Percentiles rank a stretch among this genome's conserved stretches.
phyloP scores from a whole-genome alignment of 2,797 vertebrate species.

The Enteromius anoplus region DNA sequence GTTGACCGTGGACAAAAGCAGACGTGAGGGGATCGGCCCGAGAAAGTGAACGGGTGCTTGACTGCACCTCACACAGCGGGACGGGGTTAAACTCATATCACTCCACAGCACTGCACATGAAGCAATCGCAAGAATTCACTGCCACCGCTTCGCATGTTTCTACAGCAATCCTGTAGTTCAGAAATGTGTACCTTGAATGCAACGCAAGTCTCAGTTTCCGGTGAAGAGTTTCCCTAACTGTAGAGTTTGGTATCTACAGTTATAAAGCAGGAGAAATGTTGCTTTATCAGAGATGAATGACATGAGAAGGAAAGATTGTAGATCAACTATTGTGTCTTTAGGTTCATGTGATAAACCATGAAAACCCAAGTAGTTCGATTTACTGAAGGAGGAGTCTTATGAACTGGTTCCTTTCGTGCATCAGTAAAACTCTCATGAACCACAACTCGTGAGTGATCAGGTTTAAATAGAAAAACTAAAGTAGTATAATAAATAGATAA shows the following conservation, averaged over 20 bases:
- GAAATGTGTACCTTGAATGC: too few relatives aligned
- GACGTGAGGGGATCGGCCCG: conserved; percentile 64
- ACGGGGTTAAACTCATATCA: not conserved
- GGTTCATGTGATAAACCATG: not conserved
- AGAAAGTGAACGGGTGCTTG: conserved; percentile 68
- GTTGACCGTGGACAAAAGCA: conserved; percentile 77
- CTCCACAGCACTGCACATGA: not conserved
- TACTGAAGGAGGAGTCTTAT: not conserved
- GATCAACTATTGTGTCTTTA: not conserved
- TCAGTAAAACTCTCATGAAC: not conserved
- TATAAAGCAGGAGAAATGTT: too few relatives aligned
- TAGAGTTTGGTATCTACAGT: not conserved
- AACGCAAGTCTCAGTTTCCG: too few relatives aligned
- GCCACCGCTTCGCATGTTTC: not conserved
- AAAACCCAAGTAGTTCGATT: not conserved
- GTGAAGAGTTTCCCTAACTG: too few relatives aligned
- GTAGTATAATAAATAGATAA: not conserved
- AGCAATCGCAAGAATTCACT: not conserved
- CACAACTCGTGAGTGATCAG: not conserved
- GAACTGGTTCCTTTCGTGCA: not conserved
- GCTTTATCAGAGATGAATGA: too few relatives aligned
- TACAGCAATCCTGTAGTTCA: not conserved
- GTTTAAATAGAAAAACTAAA: not conserved
- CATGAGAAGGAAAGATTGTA: not conserved
- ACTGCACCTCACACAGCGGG: conserved; percentile 8